Percentiles rank a stretch among this genome's conserved stretches.
Conservation (phyloP, 2,113 vertebrate species). For the Ursus arctos region DNA sequence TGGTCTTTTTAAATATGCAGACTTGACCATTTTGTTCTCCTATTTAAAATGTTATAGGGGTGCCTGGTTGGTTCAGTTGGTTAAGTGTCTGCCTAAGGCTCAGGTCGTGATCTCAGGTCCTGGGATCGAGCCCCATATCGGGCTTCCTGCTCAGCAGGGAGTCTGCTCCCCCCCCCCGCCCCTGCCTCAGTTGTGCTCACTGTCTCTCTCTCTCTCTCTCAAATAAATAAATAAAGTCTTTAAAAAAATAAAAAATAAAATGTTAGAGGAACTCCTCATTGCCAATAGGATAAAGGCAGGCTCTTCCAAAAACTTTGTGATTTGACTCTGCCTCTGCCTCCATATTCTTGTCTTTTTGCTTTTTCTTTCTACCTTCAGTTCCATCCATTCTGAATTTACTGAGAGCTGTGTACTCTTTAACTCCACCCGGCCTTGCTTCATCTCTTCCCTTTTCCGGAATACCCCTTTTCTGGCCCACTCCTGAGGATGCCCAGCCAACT, state of each 20-base stretch:
- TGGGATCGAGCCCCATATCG: accelerated
- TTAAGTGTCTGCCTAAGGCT: background rate
- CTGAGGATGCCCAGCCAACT: background rate
- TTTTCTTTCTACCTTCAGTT: background rate
- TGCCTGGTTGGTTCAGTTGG: background rate
- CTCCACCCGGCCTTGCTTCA: background rate
- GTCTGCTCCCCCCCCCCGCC: background rate
- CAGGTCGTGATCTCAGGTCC: background rate
- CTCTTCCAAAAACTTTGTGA: background rate
- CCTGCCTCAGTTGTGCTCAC: background rate
- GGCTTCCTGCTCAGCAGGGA: background rate
- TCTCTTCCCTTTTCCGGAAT: background rate
- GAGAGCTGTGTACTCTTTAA: background rate
- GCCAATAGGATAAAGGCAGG: background rate
- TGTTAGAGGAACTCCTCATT: background rate
- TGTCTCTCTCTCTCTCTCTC: background rate
- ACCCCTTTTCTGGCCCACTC: background rate
- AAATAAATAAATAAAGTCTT: background rate
- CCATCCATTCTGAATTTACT: background rate
- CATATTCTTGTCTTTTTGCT: accelerated
- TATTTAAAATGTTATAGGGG: background rate
- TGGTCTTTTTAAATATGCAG: background rate
- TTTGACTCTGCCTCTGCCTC: background rate
- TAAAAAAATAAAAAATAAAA: background rate
- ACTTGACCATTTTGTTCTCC: background rate